Evolutionary conservation across 2,888 invertebrate genomes (phyloP).

Genomic region (Chorisops tibialis): DNA sequence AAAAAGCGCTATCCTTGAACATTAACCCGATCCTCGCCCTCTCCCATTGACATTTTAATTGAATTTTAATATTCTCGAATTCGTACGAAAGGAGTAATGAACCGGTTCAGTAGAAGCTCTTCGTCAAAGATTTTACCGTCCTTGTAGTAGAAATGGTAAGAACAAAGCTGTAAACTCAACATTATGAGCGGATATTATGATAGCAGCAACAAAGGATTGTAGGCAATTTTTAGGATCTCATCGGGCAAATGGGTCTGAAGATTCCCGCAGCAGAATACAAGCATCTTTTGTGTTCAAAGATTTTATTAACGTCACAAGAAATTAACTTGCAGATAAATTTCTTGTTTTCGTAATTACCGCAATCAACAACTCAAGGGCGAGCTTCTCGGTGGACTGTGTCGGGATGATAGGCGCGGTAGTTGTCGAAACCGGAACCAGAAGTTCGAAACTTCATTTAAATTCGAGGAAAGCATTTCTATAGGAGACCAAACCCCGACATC

Average conservation of each 20-base stretch:
- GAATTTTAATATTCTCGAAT: constrained; percentile 22
- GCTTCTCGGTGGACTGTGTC: background rate
- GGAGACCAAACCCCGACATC: too few relatives aligned
- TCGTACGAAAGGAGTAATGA: constrained; percentile 9
- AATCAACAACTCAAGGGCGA: background rate
- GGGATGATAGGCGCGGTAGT: background rate
- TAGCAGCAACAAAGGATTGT: too few relatives aligned
- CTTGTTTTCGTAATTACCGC: constrained; percentile 6
- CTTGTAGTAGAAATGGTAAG: too few relatives aligned
- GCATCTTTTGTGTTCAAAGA: background rate
- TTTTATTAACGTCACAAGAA: constrained; percentile 2
- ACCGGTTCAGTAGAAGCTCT: background rate
- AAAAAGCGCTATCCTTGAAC: background rate
- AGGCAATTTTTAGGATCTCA: too few relatives aligned
- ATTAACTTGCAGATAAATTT: constrained; percentile 5
- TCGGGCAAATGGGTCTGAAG: too few relatives aligned
- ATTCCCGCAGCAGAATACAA: too few relatives aligned
- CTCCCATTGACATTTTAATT: constrained; percentile 12
- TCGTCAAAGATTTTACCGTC: too few relatives aligned
- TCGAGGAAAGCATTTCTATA: too few relatives aligned
- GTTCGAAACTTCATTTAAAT: too few relatives aligned
- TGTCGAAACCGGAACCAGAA: too few relatives aligned
- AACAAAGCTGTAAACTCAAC: too few relatives aligned
- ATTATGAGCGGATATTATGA: too few relatives aligned
- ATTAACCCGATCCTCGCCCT: constrained; percentile 9